Evolutionary conservation across 2,797 vertebrate species (phyloP).

Genomic region (Ptychadena robeensis): DNA sequence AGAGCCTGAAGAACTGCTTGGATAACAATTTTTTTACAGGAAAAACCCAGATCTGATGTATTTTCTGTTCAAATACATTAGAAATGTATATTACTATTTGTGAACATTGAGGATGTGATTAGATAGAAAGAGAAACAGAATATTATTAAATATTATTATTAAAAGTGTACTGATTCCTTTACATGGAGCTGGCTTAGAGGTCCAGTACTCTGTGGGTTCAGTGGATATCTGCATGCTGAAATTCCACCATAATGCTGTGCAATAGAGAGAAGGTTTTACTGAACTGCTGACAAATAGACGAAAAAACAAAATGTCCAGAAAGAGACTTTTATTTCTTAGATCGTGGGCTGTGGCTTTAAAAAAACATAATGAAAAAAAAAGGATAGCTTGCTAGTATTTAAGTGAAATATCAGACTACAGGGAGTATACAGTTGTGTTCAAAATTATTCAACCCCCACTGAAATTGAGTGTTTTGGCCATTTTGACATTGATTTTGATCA

Average conservation of each 20-base stretch:
- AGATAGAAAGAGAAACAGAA: constrained; percentile 13
- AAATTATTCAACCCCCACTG: no score
- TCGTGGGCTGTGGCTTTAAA: background rate
- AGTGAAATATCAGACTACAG: background rate
- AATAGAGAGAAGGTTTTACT: background rate
- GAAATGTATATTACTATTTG: background rate
- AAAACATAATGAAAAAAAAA: background rate
- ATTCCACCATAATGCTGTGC: background rate
- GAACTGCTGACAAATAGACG: background rate
- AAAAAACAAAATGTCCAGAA: background rate
- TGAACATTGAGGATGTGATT: background rate
- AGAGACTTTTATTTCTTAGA: background rate
- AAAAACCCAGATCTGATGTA: background rate
- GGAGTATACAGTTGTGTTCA: background rate
- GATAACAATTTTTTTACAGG: background rate
- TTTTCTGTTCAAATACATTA: background rate
- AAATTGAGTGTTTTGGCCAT: no score
- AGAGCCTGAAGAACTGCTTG: background rate
- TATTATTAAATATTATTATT: background rate
- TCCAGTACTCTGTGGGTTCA: constrained; percentile 14
- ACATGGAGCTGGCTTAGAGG: constrained; percentile 11
- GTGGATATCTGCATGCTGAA: constrained; percentile 10
- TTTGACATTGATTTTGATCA: no score
- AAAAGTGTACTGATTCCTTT: constrained; percentile 9
- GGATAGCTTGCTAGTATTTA: background rate